A percentile compares a stretch with the other conserved stretches of the same genome.
phyloP scores from a whole-genome alignment of 2,797 vertebrate genomes.

The Selene dorsalis region DNA sequence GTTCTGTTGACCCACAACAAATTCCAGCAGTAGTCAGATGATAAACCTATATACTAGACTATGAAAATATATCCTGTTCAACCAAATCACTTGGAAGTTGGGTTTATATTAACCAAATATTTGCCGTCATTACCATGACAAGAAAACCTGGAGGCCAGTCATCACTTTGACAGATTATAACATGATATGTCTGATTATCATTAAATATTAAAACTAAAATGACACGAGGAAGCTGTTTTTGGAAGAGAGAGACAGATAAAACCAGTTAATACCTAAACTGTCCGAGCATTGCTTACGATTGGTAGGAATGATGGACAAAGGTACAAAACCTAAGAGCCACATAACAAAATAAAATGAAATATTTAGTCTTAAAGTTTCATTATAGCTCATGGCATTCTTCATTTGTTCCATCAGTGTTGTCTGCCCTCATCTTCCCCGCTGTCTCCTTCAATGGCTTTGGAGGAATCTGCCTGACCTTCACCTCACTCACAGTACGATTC shows the following conservation, averaged over 20 bases:
- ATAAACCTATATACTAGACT: background rate
- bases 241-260: background rate
- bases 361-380: background rate
- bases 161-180: too few relatives aligned
- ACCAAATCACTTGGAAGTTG: constrained; percentile 1
- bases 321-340: background rate
- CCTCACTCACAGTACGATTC: constrained; percentile 88
- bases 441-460: constrained; percentile 92
- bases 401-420: constrained; percentile 76
- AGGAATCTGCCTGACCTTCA: constrained; percentile 93
- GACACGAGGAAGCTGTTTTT: too few relatives aligned
- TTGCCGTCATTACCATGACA: too few relatives aligned
- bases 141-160: too few relatives aligned
- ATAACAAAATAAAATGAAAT: background rate
- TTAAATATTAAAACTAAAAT: too few relatives aligned
- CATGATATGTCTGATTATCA: too few relatives aligned
- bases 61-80: background rate
- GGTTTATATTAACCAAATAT: too few relatives aligned
- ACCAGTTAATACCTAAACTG: background rate
- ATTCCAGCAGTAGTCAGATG: background rate
- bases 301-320: background rate
- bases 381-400: constrained; percentile 2
- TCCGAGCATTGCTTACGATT: background rate
- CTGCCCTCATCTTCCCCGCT: constrained; percentile 88
- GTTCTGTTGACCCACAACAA: too few relatives aligned